phyloP scores from a whole-genome alignment of 2,888 invertebrate genomes.

The Eristalis intricaria region DNA sequence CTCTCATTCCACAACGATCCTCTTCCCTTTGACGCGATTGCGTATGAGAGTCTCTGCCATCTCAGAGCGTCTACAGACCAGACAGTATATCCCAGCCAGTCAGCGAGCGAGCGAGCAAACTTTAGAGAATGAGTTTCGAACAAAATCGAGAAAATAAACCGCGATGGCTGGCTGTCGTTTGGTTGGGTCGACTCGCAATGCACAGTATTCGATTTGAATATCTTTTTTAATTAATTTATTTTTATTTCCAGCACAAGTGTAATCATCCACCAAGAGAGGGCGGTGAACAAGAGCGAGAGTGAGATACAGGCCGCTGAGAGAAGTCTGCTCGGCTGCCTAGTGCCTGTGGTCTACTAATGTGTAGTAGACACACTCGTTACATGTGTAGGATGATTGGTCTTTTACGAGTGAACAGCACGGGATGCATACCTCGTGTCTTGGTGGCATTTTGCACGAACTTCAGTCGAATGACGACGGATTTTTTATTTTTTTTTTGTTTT shows the following conservation, averaged over 20 bases:
- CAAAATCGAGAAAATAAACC: conserved; percentile 14
- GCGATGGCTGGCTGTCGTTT: conserved; percentile 54
- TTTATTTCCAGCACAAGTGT: conserved; percentile 52
- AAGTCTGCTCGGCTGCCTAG: neutral
- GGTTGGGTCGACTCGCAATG: conserved; percentile 51
- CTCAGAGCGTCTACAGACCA: conserved; percentile 51
- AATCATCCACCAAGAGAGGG: conserved; percentile 22
- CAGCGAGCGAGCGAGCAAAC: conserved; percentile 49
- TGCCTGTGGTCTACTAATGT: conserved; percentile 28
- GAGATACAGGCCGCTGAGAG: neutral
- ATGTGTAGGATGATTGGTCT: conserved; percentile 17
- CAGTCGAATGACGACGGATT: neutral
- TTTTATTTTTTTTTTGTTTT: neutral
- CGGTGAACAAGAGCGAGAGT: conserved; percentile 12
- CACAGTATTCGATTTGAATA: conserved; percentile 61
- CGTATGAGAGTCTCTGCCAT: conserved; percentile 50
- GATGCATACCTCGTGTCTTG: conserved; percentile 4
- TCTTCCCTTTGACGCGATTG: conserved; percentile 58
- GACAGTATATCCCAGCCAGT: conserved; percentile 31
- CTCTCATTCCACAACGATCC: conserved; percentile 53
- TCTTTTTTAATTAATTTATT: conserved; percentile 68
- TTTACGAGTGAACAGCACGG: conserved; percentile 8
- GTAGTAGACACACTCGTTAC: conserved; percentile 15
- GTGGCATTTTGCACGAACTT: conserved; percentile 7
- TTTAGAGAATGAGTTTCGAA: conserved; percentile 58